Evolutionary conservation across 2,888 invertebrate genomes (phyloP), one percentile per base, ranked within the genome.

Genomic region (Oxytorus armatus): DNA sequence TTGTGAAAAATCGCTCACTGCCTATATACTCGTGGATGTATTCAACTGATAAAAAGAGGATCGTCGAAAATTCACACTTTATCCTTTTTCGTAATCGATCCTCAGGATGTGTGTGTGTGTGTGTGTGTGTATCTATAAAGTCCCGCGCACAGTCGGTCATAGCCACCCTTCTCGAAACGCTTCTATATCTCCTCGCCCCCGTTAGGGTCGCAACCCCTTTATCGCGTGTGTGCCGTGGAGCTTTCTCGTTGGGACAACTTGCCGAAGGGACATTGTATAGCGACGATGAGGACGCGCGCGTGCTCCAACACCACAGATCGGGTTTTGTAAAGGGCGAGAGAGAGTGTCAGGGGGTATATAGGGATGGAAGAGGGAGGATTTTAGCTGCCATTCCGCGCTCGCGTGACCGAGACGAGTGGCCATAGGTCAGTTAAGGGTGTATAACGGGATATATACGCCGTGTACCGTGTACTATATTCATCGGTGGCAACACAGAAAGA

Each of bases 361-460:
- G 36, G 39, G 21, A 21, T 33, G 47, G n/a, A 5, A 79, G 72
- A 76, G 44, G 36, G 53, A 53, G 73, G 70, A n/a, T 51, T 44
- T 16, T 65, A 73, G 82, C 76, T 49, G 69, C 73, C 73, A 77
- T 78, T 76, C 39, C 39, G 68, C 69, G 82, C 59, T 82, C 80
- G 82, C 82, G 83, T 84, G 84, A 83, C 81, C 76, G 68, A 61
- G 70, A 75, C 79, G 74, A 80, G 81, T 84, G 80, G 79, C 77
- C 82, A 78, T 82, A 85, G 84, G 83, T 85, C 88, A 88, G 88
- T 87, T 86, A 85, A 76, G 80, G 78, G 74, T 73, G 66, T 57
- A 36, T 61, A 39, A 57, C 66, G 77, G 55, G 14, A 74, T 55
- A 36, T 65, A 69, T n/a, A n/a, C n/a, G 29, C 47, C 33, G 11